These are phyloP conservation scores for Tricholauxania praeusta DNA, from an alignment of 2,888 invertebrate species.

Conservation along the genomic window DNA sequence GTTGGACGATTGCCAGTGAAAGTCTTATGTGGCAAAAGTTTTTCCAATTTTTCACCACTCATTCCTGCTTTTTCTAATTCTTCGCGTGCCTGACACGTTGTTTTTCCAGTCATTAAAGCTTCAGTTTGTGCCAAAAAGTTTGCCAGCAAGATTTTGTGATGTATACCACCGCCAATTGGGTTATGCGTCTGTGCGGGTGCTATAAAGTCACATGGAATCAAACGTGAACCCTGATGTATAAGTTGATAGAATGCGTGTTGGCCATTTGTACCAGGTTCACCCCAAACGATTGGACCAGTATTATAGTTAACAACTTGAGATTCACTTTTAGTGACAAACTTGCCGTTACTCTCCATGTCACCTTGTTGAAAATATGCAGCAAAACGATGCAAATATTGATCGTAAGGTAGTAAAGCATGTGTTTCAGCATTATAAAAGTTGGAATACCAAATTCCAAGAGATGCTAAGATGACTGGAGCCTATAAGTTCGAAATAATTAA, in stretches of 20 bases:
- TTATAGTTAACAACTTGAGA: constrained; percentile 70
- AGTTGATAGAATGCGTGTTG: constrained; percentile 99
- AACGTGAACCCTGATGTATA: constrained; percentile 86
- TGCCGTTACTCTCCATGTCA: constrained; percentile 99
- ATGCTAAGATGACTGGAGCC: constrained; percentile 93
- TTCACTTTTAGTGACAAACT: constrained; percentile 81
- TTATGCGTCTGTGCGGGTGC: constrained; percentile 94
- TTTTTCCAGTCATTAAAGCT: constrained; percentile 89
- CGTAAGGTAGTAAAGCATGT: constrained; percentile 96
- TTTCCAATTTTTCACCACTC: constrained; percentile 77
- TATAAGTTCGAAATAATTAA: constrained; percentile 65
- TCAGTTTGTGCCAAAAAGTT: constrained; percentile 99
- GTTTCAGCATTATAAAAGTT: constrained; percentile 97
- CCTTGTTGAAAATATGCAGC: constrained; percentile 99
- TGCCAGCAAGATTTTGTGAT: constrained; percentile 94
- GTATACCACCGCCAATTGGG: constrained; percentile 81
- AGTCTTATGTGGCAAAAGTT: constrained; percentile 94
- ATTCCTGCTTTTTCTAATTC: constrained; percentile 87
- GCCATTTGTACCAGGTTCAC: constrained; percentile 99
- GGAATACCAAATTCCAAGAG: constrained; percentile 93
- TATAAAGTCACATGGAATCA: constrained; percentile 97
- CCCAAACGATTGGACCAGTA: constrained; percentile 71
- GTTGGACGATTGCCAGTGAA: constrained; percentile 98
- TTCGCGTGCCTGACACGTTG: constrained; percentile 73
- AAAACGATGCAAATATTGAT: constrained; percentile 98